Conservation (phyloP, 2,888 invertebrate species). For the Campopleginae sp. region DNA sequence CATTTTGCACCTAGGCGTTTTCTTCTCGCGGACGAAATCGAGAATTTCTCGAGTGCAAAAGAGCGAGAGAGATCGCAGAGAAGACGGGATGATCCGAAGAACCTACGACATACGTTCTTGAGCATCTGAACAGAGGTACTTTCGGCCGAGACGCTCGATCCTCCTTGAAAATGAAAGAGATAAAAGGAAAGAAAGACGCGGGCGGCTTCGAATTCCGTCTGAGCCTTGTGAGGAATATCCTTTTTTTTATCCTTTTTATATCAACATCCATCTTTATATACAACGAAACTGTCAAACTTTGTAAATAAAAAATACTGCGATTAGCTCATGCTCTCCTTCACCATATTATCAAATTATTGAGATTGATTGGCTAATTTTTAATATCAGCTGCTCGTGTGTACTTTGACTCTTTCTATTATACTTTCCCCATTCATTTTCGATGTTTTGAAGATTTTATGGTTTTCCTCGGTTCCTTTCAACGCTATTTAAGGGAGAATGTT, state of each 20-base stretch:
- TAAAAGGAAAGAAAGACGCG: conserved; percentile 36
- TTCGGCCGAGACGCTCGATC: conserved; percentile 40
- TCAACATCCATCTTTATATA: conserved; percentile 1
- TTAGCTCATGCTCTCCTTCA: background rate
- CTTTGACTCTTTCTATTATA: background rate
- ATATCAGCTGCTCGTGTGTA: background rate
- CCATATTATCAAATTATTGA: conserved; percentile 1
- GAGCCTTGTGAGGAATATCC: conserved; percentile 28
- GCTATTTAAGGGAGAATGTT: too few relatives aligned
- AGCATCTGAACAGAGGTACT: conserved; percentile 41
- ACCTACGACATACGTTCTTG: conserved; percentile 52
- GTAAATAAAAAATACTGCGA: background rate
- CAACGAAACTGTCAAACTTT: background rate
- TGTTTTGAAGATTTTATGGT: background rate
- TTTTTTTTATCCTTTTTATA: background rate
- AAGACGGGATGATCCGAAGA: conserved; percentile 41
- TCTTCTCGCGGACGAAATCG: conserved; percentile 26
- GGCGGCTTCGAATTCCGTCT: conserved; percentile 53
- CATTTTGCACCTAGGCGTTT: conserved; percentile 46
- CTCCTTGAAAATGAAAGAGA: conserved; percentile 25
- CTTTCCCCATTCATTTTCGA: background rate
- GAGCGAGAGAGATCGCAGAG: conserved; percentile 27
- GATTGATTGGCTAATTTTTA: background rate
- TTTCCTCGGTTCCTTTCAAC: too few relatives aligned
- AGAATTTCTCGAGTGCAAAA: conserved; percentile 4